A percentile compares a stretch with the other conserved stretches of the same genome.
Conservation (phyloP, 1,140 invertebrate genomes). For the Dermatophagoides farinae region DNA sequence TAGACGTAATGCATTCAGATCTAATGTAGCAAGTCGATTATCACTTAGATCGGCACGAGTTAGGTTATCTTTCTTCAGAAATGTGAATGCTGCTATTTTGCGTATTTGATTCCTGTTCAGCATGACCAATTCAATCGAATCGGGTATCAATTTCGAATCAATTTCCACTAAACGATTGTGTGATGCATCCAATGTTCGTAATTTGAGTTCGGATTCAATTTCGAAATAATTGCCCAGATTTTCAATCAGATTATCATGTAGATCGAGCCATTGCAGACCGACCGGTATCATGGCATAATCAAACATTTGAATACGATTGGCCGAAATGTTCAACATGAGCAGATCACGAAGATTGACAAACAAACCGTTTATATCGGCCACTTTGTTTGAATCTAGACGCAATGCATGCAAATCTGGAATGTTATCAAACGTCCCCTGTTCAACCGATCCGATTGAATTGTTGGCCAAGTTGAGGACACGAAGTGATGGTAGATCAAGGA, state of each 20-base stretch:
- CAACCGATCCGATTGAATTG: slow-evolving; percentile 56
- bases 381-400: slow-evolving; percentile 57
- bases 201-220: slow-evolving; percentile 45
- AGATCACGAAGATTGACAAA: slow-evolving; percentile 60
- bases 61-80: slow-evolving; percentile 58
- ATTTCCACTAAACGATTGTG: slow-evolving; percentile 56
- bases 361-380: slow-evolving; percentile 59
- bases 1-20: slow-evolving; percentile 53
- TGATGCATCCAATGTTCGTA: slow-evolving; percentile 43
- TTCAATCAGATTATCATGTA: slow-evolving; percentile 67
- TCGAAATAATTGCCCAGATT: slow-evolving; percentile 64
- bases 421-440: slow-evolving; percentile 56
- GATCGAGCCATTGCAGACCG: slow-evolving; percentile 66
- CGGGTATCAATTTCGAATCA: slow-evolving; percentile 46
- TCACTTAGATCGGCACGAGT: slow-evolving; percentile 61
- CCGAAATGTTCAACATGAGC: slow-evolving; percentile 73
- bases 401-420: slow-evolving; percentile 63
- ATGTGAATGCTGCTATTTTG: slow-evolving; percentile 54
- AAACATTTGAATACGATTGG: slow-evolving; percentile 70
- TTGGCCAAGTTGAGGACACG: slow-evolving; percentile 72
- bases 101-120: slow-evolving; percentile 61
- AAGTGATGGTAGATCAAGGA: slow-evolving; percentile 52
- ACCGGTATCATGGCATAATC: slow-evolving; percentile 64
- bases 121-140: slow-evolving; percentile 53
- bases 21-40: slow-evolving; percentile 59